Percentiles rank a stretch among this genome's conserved stretches.
phyloP scores from a whole-genome alignment of 30 jellyfish, hydroid and myxozoan genomes.

The Morbakka virulenta region DNA sequence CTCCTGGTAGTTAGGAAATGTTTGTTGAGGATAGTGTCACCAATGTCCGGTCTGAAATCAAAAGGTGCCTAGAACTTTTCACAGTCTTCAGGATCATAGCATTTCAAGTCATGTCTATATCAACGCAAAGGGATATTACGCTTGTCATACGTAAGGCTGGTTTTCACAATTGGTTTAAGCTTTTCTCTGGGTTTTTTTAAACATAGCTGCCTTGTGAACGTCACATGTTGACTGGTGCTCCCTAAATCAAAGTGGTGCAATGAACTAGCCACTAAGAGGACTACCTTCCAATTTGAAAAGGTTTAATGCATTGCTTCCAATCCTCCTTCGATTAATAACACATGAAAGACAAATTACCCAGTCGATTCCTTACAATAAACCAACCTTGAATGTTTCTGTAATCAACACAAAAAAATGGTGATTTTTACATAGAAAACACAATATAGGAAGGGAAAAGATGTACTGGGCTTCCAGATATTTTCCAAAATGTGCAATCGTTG shows the following conservation, averaged over 20 bases:
- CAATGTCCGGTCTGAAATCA: too few species aligned
- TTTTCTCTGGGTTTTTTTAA: neutral
- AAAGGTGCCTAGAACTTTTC: too few species aligned
- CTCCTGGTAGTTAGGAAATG: too few species aligned
- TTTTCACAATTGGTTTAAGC: conserved; percentile 3
- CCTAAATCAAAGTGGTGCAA: too few species aligned
- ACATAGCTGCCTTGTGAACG: neutral
- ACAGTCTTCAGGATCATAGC: too few species aligned
- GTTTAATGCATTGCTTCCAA: too few species aligned
- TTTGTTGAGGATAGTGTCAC: too few species aligned
- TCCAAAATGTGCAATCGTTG: neutral
- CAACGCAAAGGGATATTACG: conserved; percentile 39
- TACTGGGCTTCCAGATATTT: neutral
- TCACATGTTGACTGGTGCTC: too few species aligned
- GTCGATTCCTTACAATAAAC: conserved; percentile 1
- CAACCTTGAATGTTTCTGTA: conserved; percentile 17
- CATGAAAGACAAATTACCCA: conserved; percentile 49
- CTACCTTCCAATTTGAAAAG: too few species aligned
- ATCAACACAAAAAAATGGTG: conserved; percentile 14
- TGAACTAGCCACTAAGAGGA: too few species aligned
- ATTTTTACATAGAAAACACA: neutral
- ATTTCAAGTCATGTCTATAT: conserved; percentile 28
- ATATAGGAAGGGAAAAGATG: neutral
- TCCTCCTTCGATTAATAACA: neutral
- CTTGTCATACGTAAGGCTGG: conserved; percentile 8